A percentile compares a stretch with the other conserved stretches of the same genome.
Conservation (phyloP, 2,113 vertebrate species). For the Leucoraja erinaceus region DNA sequence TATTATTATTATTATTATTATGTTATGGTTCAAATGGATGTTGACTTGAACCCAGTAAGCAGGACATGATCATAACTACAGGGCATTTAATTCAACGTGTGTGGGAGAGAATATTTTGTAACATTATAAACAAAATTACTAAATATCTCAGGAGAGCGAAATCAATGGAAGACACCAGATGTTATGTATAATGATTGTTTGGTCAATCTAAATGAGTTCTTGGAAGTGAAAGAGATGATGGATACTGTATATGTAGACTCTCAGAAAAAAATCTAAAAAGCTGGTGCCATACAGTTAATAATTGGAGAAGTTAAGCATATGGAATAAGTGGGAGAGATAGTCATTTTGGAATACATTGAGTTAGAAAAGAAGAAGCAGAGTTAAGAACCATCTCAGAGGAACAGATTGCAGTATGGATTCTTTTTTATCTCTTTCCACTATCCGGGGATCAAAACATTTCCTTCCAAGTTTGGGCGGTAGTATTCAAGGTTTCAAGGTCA, state of each 20-base stretch:
- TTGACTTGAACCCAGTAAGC: background rate
- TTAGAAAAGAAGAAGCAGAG: background rate
- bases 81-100: background rate
- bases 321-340: background rate
- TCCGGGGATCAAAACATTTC: no score
- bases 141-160: background rate
- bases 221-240: background rate
- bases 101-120: background rate
- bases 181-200: background rate
- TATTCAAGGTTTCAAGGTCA: no score
- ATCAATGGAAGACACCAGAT: background rate
- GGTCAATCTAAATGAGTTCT: background rate
- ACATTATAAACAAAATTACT: background rate
- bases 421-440: no score
- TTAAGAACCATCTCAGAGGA: background rate
- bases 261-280: background rate
- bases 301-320: background rate
- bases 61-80: background rate
- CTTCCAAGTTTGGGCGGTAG: no score
- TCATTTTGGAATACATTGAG: background rate
- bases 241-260: background rate
- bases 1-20: no score
- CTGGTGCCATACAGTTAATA: background rate
- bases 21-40: background rate
- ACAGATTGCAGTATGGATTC: no score